These are phyloP conservation scores for Macaca nemestrina DNA, from an alignment of 2,113 vertebrate genomes.

Conservation along the genomic window DNA sequence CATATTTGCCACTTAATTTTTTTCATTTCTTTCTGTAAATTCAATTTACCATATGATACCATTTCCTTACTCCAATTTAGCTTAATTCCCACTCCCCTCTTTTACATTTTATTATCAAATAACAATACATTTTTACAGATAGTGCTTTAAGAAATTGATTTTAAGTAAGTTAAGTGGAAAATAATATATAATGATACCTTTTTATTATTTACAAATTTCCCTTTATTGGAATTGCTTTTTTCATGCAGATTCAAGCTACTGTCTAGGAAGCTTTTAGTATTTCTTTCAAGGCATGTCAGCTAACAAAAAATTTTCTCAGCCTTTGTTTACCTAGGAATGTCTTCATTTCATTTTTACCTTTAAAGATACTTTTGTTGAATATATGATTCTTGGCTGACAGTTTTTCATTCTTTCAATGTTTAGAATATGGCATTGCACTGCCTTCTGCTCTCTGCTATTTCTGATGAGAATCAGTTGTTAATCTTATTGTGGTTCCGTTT, in stretches of 20 bases:
- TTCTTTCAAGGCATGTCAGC: not conserved
- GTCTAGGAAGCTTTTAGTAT: not conserved
- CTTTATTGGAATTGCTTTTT: not conserved
- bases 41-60: not conserved
- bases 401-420: not conserved
- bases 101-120: not conserved
- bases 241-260: not conserved
- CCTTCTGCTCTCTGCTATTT: not conserved
- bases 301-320: not conserved
- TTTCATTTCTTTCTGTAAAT: not conserved
- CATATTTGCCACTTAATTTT: not conserved
- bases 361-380: not conserved
- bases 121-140: not conserved
- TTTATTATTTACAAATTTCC: not conserved
- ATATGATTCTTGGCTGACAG: not conserved
- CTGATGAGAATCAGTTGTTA: not conserved
- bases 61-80: not conserved
- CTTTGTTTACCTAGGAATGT: not conserved
- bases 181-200: not conserved
- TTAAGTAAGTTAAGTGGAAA: not conserved
- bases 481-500: not conserved
- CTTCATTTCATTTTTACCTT: not conserved
- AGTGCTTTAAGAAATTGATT: not conserved
- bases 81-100: not conserved
- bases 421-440: not conserved